Evolutionary conservation across 2,888 invertebrate genomes (phyloP).

Genomic region (Zeuzera pyrina): DNA sequence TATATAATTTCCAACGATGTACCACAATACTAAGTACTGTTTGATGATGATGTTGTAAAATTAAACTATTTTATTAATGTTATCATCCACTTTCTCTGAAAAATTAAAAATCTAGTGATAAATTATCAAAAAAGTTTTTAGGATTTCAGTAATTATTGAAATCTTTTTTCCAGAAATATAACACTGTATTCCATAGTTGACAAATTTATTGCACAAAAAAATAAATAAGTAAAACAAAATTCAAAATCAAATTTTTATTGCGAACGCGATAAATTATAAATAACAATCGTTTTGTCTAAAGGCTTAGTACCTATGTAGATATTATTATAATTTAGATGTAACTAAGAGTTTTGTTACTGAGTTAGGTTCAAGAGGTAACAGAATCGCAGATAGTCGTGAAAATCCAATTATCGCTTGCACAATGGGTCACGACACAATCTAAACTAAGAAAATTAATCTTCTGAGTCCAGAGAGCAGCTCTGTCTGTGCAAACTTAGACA

Average conservation of each 20-base stretch:
- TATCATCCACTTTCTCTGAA: constrained; percentile 29
- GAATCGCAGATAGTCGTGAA: constrained; percentile 61
- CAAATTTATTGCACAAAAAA: too few relatives aligned
- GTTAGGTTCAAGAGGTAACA: constrained; percentile 50
- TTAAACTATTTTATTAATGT: constrained; percentile 45
- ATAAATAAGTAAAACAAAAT: too few relatives aligned
- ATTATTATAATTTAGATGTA: too few relatives aligned
- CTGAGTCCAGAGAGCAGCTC: constrained; percentile 64
- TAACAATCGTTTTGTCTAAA: too few relatives aligned
- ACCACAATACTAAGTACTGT: constrained; percentile 38
- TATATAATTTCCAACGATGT: background rate
- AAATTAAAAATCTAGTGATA: constrained; percentile 20
- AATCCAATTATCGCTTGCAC: constrained; percentile 72
- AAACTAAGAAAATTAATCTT: constrained; percentile 74
- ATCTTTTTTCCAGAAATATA: constrained; percentile 3
- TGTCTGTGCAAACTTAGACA: constrained; percentile 71
- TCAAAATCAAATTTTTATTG: too few relatives aligned
- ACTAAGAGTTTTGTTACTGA: too few relatives aligned
- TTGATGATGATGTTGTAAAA: constrained; percentile 53
- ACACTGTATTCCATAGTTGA: too few relatives aligned
- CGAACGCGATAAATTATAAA: too few relatives aligned
- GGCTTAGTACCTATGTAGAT: too few relatives aligned
- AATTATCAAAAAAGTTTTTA: constrained; percentile 24
- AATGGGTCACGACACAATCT: constrained; percentile 73
- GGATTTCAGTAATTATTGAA: constrained; percentile 10